Base-by-base conservation (phyloP, 2,113 vertebrate genomes). In the Pituophis catenifer region DNA sequence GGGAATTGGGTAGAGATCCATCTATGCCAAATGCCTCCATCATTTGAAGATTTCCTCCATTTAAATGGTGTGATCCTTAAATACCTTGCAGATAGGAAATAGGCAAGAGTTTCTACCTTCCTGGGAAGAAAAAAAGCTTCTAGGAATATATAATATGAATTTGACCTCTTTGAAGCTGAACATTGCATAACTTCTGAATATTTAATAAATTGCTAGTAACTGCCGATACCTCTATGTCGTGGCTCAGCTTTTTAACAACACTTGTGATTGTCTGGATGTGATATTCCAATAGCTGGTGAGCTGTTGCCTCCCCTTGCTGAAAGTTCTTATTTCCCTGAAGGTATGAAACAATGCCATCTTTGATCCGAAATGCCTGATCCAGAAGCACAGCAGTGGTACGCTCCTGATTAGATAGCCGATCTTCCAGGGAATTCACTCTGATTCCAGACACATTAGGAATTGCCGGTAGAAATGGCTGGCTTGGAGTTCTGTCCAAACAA, bases 161-260 rank as follows among this genome's bases (percentile, higher is more conserved):
- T 54, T 26, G 70, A 91, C 6, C 75, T 95, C 94, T 91, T 88
- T 93, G 15, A 1, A 92, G 29, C 53, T 94, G 89, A 94, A 95
- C 93, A 93, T 93, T 57, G 0, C 54, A 38, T 10, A 52, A 38
- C 10, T 17, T 12, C 21, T 90, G 62, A 44, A 50, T 17, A 70
- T 53, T 54, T 48, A 59, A 88, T 38, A 81, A 91, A 89, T 93
- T 88, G 89, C 54, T 55, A 23, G 26, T 7, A 88, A 81, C 12
- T 26, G n/a, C 54, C 53, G 88, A 12, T 97, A 98, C 98, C 98
- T 99, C 97, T 59, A 98, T 98, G 90, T 98, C 97, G 85, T 96
- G 97, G 95, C 97, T 98, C 93, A 99, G 98, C 94, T 98, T 98
- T 96, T 98, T 98, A 92, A 99, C 96, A 0, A 98, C 98, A 93